These are phyloP conservation scores for Phyllotis vaccarum DNA, from an alignment of 2,797 vertebrate species.

Conservation along the genomic window DNA sequence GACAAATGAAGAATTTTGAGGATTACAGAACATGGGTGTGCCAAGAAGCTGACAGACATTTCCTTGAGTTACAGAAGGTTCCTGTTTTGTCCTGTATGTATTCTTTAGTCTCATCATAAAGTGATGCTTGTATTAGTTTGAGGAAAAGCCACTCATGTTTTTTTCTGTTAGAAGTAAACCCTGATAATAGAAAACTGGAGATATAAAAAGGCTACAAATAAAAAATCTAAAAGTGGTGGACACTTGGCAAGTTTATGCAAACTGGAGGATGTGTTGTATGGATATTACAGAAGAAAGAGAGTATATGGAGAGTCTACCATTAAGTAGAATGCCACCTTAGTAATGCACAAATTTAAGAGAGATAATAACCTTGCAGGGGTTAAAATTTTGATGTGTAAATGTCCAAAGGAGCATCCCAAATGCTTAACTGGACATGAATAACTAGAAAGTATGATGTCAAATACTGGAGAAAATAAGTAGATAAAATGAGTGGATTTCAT, in stretches of 20 bases:
- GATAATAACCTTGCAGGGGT: not conserved
- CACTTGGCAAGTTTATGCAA: not conserved
- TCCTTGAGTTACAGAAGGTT: not conserved
- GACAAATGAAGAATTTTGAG: not conserved
- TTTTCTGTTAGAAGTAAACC: slow-evolving; percentile 47
- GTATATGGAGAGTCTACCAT: not conserved
- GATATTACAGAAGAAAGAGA: not conserved
- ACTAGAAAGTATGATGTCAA: not conserved
- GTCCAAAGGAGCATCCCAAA: not conserved
- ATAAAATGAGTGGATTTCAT: not conserved
- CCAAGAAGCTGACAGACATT: not conserved
- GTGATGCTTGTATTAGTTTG: not conserved
- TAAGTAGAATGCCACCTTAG: not conserved
- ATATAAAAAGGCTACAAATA: not conserved
- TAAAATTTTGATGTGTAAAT: not conserved
- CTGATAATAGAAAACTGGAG: slow-evolving; percentile 13
- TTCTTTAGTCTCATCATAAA: slow-evolving; percentile 67
- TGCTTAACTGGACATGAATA: not conserved
- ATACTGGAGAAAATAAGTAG: not conserved
- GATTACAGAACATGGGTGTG: not conserved
- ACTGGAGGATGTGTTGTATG: not conserved
- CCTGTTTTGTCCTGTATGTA: slow-evolving; percentile 53
- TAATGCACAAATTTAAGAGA: not conserved
- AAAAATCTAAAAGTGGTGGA: not conserved
- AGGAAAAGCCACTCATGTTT: not conserved